Evolutionary conservation across 2,797 vertebrate genomes (phyloP), one percentile per base, ranked within the genome.

Genomic region (Eremophila alpestris): DNA sequence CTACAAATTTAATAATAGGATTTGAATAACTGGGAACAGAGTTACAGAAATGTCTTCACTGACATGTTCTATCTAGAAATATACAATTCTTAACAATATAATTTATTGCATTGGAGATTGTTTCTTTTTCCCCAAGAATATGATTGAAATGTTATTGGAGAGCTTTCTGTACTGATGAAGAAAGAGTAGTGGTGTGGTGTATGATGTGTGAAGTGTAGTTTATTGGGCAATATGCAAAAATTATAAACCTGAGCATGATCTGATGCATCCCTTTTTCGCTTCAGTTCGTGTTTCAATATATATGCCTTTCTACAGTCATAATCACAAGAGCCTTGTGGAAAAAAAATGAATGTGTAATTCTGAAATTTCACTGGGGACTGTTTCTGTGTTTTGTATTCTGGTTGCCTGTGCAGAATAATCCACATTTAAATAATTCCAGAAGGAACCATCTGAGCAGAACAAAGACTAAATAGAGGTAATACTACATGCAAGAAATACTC

Each of bases 391-490:
- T 90, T 77, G 29, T 84, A 45, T 79, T 94, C 71, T 87, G 58
- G 9, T 78, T 83, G 49, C 46, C 46, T 91, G 52, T 81, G 95
- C 41, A 86, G 88, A 69, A 75, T 89, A 93, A 80, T 49, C 20
- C 41, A 48, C 49, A 83, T 83, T 74, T 94, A 67, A 91, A 74
- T 91, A 83, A 87, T 92, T 93, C 51, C 45, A 51, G 76, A 69
- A 92, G 73, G 62, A 94, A 41, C 76, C 56, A 8, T 52, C 49
- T 80, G 70, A 81, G 69, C 0, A 0, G 54, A 93, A 83, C 34
- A 81, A 78, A 64, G 43, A 58, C n/a, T 86, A 78, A 80, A 85
- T 71, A 41, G 69, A 83, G 73, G 84, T 90, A 80, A 70, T 74
- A 56, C 26, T 83, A 68, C 40, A 65, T 36, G 54, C 86, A 74